Base-by-base conservation (phyloP, 2,113 vertebrate species). In the Bubo scandiacus region DNA sequence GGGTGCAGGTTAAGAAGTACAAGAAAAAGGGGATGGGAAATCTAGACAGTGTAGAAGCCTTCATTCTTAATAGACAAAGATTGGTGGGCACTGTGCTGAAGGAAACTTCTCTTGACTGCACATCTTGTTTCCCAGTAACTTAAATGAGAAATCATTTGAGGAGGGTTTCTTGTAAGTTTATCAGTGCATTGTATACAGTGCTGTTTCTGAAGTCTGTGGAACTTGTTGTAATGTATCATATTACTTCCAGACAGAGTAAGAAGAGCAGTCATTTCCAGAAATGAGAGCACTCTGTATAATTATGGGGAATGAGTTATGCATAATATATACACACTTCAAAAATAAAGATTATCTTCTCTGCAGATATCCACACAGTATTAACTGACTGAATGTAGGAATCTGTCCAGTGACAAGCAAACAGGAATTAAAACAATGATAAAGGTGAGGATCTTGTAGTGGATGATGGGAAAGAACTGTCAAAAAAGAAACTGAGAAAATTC, bases 231-330 rank as follows among this genome's bases (percentile, higher is more conserved):
- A 93, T 40, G 63, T 81, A 65, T 92, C 73, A 54, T 79, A 68
- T 78, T 91, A 54, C 68, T 87, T 78, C 63, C 70, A 81, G 43
- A 57, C 29, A 72, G 83, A 87, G 32, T 52, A 95, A 17, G 4
- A 94, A 82, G 26, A 81, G 49, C 72, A 91, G 43, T 91, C 72
- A 81, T 96, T 97, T 96, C 86, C 96, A 97, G 95, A 95, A 95
- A 94, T 81, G 81, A 87, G 30, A 92, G 73, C 81, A 89, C 91
- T 96, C 81, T 75, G 29, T 55, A 63, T 89, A 94, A 94, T 94
- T 92, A 75, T 57, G 70, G 57, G 49, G 61, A 87, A 85, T 49
- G 23, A 95, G 65, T 90, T 96, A 91, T 96, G 90, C 84, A 94
- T 97, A 95, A 96, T 89, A 67, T 71, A 95, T 84, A 79, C 26